phyloP scores from a whole-genome alignment of 2,797 vertebrate genomes.

The Anguilla anguilla region DNA sequence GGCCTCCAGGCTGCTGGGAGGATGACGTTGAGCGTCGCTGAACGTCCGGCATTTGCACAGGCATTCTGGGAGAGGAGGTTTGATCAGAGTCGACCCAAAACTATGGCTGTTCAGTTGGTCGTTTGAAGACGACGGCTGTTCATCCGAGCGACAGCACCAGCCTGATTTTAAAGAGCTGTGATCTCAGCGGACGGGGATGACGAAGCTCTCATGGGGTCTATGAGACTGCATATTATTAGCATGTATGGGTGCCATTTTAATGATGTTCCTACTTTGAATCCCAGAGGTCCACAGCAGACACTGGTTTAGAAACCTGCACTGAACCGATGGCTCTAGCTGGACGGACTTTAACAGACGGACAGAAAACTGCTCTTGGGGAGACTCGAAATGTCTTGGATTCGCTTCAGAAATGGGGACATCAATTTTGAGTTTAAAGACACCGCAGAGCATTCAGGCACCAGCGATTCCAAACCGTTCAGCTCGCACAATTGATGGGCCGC shows the following conservation, averaged over 20 bases:
- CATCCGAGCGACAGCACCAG: not conserved
- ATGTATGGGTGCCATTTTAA: not conserved
- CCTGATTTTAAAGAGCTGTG: not conserved
- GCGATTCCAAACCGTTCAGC: not conserved
- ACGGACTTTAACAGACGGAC: not conserved
- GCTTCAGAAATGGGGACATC: not conserved
- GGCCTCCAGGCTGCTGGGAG: not conserved
- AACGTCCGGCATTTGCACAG: not conserved
- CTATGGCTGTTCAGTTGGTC: not conserved
- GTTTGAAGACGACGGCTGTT: not conserved
- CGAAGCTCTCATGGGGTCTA: not conserved
- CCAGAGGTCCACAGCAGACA: not conserved
- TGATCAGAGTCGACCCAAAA: not conserved
- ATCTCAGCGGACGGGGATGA: not conserved
- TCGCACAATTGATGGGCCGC: not conserved
- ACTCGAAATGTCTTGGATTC: not conserved
- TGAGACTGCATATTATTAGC: not conserved
- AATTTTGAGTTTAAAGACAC: not conserved
- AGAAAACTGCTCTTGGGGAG: not conserved
- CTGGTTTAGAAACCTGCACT: not conserved
- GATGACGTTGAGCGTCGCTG: not conserved
- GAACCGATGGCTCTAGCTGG: not conserved
- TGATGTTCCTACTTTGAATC: not conserved
- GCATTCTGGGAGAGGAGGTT: not conserved
- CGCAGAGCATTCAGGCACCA: not conserved